Evolutionary conservation across 2,113 vertebrate genomes (phyloP).

Genomic region (Arothron firmamentum): DNA sequence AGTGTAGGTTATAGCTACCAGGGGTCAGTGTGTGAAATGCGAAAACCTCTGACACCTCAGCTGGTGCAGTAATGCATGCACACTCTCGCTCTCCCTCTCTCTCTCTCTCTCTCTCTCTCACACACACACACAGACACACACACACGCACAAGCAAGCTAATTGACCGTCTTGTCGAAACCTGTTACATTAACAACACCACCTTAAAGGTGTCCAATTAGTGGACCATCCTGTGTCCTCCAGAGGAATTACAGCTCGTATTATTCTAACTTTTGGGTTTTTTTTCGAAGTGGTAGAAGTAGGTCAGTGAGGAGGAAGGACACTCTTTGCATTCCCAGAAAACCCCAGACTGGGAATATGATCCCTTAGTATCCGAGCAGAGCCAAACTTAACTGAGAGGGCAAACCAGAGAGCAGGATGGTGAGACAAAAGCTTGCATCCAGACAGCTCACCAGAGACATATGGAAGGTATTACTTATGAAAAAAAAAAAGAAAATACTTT

Average conservation of each 20-base stretch:
- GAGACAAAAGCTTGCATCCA: conserved; percentile 50
- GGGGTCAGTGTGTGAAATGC: conserved; percentile 51
- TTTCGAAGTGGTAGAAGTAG: conserved; percentile 46
- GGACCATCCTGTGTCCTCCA: conserved; percentile 37
- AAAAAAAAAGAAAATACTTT: conserved; percentile 37
- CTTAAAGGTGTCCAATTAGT: conserved; percentile 57
- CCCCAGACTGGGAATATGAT: conserved; percentile 54
- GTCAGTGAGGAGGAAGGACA: conserved; percentile 52
- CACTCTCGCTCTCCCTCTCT: no score
- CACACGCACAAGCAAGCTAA: conserved; percentile 9
- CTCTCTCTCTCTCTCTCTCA: no score
- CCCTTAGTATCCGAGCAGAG: conserved; percentile 51
- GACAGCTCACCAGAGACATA: conserved; percentile 58
- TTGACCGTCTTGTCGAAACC: conserved; percentile 26
- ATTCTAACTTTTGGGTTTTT: conserved; percentile 33
- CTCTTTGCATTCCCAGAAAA: conserved; percentile 59
- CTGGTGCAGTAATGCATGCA: background rate
- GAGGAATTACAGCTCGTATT: conserved; percentile 53
- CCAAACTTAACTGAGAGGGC: conserved; percentile 46
- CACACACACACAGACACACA: conserved; percentile 8
- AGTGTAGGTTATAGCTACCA: conserved; percentile 50
- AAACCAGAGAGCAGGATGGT: conserved; percentile 38
- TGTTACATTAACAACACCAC: conserved; percentile 19
- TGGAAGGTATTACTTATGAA: conserved; percentile 66
- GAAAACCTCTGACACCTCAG: conserved; percentile 43